Evolutionary conservation across 2,797 vertebrate species (phyloP).

Genomic region (Petrocephalus schoutedeni): DNA sequence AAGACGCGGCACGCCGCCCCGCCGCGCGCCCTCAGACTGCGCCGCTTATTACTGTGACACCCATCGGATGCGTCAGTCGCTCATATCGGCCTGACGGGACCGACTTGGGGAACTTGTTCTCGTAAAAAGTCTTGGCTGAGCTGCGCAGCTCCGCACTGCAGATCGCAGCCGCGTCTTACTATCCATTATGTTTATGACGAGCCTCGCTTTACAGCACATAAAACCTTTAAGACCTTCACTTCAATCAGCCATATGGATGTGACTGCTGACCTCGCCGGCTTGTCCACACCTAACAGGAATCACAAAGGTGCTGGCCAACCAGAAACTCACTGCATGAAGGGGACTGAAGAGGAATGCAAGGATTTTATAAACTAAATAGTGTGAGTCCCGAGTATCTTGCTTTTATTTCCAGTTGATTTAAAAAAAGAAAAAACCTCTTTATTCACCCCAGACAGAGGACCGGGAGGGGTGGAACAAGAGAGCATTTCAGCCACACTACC

Average conservation of each 20-base stretch:
- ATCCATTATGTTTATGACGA: slow-evolving; percentile 13
- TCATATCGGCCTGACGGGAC: slow-evolving; percentile 9
- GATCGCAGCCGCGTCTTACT: neutral
- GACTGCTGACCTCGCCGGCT: neutral
- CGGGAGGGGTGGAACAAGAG: neutral
- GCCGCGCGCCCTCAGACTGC: slow-evolving; percentile 30
- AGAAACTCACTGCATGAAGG: neutral
- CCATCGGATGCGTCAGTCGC: slow-evolving; percentile 53
- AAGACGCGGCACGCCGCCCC: neutral
- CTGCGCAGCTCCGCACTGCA: neutral
- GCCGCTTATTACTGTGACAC: slow-evolving; percentile 53
- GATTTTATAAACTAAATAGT: neutral
- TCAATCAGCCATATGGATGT: slow-evolving; percentile 13
- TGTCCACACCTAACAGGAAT: neutral
- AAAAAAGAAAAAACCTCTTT: neutral
- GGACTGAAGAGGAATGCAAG: neutral
- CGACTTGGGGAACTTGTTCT: neutral
- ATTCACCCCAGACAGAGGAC: neutral
- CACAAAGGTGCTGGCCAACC: neutral
- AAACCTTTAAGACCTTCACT: slow-evolving; percentile 13
- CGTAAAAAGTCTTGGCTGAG: slow-evolving; percentile 18
- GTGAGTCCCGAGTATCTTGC: neutral
- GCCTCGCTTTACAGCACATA: neutral
- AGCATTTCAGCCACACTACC: neutral
- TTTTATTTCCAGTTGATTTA: slow-evolving; percentile 3